Percentiles rank a stretch among this genome's conserved stretches.
phyloP scores from a whole-genome alignment of 2,888 invertebrate species.

The Cotesia congregata region DNA sequence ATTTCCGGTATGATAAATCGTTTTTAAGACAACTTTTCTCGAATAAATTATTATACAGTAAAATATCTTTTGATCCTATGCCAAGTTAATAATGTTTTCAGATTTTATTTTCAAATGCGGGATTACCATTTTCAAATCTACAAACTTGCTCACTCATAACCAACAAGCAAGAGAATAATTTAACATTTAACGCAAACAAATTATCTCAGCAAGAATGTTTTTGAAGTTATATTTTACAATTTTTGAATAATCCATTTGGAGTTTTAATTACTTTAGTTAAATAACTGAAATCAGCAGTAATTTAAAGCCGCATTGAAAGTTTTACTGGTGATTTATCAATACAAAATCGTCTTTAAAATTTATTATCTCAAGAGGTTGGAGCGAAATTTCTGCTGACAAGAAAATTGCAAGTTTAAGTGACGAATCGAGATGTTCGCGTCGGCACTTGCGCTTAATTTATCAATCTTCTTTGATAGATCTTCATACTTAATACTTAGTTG shows the following conservation, averaged over 20 bases:
- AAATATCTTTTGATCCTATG: slow-evolving; percentile 7
- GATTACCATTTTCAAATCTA: neutral
- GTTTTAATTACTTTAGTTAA: neutral
- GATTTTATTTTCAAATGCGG: neutral
- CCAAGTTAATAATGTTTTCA: slow-evolving; percentile 6
- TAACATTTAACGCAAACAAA: too few species aligned
- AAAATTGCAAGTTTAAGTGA: neutral
- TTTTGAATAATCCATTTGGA: neutral
- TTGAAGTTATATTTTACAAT: neutral
- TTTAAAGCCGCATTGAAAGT: neutral
- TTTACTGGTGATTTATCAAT: slow-evolving; percentile 9
- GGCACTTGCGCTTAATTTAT: slow-evolving; percentile 8
- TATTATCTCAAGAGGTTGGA: neutral
- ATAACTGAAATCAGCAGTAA: neutral
- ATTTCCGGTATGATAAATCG: slow-evolving; percentile 17
- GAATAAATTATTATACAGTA: neutral
- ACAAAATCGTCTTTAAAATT: slow-evolving; percentile 21
- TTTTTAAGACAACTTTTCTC: slow-evolving; percentile 2
- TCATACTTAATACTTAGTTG: neutral
- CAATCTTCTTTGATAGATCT: neutral
- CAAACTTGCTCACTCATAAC: neutral
- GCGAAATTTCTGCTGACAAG: slow-evolving; percentile 8
- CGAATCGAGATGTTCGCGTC: slow-evolving; percentile 2
- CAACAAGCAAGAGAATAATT: too few species aligned
- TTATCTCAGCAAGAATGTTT: neutral